Conservation (phyloP, 2,888 invertebrate genomes). For the Trichopria drosophilae region DNA sequence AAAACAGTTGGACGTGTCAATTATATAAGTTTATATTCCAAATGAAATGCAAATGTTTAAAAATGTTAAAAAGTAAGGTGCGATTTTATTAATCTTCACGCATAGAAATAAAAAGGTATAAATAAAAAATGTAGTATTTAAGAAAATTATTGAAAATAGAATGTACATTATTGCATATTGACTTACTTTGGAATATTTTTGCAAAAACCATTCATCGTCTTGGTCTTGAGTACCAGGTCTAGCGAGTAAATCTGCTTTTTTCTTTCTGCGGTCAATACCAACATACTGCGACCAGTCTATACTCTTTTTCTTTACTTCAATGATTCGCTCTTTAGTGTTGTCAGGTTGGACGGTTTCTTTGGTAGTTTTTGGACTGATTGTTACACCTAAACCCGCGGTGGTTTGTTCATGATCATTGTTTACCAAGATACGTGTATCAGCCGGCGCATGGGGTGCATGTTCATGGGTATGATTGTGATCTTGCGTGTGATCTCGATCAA, state of each 20-base stretch:
- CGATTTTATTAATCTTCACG: not conserved
- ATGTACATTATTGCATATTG: no score
- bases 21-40: no score
- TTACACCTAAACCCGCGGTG: constrained; percentile 25
- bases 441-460: constrained; percentile 24
- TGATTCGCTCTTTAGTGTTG: constrained; percentile 57
- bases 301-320: constrained; percentile 74
- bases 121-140: constrained; percentile 1
- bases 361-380: constrained; percentile 26
- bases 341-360: constrained; percentile 43
- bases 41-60: no score
- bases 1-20: no score
- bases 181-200: constrained; percentile 63
- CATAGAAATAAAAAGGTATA: constrained; percentile 7
- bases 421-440: no score
- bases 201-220: constrained; percentile 64
- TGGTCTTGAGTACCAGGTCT: constrained; percentile 61
- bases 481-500: constrained; percentile 30
- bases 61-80: not conserved
- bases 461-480: constrained; percentile 23
- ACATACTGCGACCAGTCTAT: constrained; percentile 88
- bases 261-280: constrained; percentile 78
- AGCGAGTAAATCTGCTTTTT: constrained; percentile 62
- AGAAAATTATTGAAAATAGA: constrained; percentile 5
- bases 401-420: constrained; percentile 28